These are phyloP conservation scores for Neodon shergylaensis DNA, from an alignment of 2,113 vertebrate species.

Conservation along the genomic window DNA sequence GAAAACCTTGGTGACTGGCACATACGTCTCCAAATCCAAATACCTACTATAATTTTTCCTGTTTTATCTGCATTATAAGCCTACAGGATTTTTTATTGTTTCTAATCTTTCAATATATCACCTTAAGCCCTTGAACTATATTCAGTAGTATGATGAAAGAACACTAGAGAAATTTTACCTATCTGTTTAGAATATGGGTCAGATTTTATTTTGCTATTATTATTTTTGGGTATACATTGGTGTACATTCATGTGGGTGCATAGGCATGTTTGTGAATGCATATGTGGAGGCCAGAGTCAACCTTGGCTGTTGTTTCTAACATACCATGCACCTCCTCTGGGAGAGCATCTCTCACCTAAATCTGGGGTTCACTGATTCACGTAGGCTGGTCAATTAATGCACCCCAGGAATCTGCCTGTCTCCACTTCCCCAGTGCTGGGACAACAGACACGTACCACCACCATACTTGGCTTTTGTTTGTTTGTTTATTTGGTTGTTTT, in stretches of 20 bases:
- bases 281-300: not conserved
- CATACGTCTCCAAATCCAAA: slow-evolving; percentile 72
- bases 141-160: slow-evolving; percentile 49
- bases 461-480: no score
- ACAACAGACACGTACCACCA: not conserved
- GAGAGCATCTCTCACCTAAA: not conserved
- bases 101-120: slow-evolving; percentile 68
- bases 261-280: not conserved
- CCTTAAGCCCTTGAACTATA: slow-evolving; percentile 60
- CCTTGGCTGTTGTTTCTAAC: not conserved
- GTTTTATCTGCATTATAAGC: slow-evolving; percentile 68
- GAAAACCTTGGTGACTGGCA: slow-evolving; percentile 67
- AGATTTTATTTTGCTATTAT: not conserved
- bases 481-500: no score
- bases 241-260: not conserved
- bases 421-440: not conserved
- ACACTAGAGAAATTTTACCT: slow-evolving; percentile 54
- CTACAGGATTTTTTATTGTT: slow-evolving; percentile 37
- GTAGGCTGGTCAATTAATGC: not conserved
- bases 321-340: not conserved
- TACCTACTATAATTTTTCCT: slow-evolving; percentile 53
- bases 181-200: not conserved
- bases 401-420: not conserved
- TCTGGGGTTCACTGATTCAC: not conserved
- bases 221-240: no score